phyloP scores from a whole-genome alignment of 2,113 vertebrate species.

The Apistogramma diplotaenia region DNA sequence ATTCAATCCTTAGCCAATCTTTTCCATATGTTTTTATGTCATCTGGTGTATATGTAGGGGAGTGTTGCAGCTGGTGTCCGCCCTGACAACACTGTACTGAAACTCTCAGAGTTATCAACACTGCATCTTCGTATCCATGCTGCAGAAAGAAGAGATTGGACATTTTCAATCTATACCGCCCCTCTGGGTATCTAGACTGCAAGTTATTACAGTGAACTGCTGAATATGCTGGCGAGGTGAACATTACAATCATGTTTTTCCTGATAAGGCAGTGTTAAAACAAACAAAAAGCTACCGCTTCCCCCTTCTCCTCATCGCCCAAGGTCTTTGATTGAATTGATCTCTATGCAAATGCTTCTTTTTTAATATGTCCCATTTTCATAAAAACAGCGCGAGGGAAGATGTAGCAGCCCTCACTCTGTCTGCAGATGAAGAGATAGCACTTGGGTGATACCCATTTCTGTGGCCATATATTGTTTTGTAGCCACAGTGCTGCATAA shows the following conservation, averaged over 20 bases:
- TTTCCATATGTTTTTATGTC: not conserved
- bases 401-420: slow-evolving; percentile 32
- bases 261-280: slow-evolving; percentile 66
- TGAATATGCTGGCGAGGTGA: slow-evolving; percentile 61
- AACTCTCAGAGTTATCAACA: slow-evolving; percentile 38
- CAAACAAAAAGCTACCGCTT: slow-evolving; percentile 50
- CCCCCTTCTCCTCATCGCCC: slow-evolving; percentile 23
- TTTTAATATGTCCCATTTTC: slow-evolving; percentile 71
- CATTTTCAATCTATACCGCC: slow-evolving; percentile 60
- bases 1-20: not conserved
- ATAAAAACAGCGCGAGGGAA: slow-evolving; percentile 47
- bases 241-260: slow-evolving; percentile 70
- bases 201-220: slow-evolving; percentile 68
- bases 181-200: slow-evolving; percentile 52
- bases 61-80: slow-evolving; percentile 39
- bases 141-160: slow-evolving; percentile 58
- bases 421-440: slow-evolving; percentile 63
- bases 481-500: slow-evolving; percentile 53
- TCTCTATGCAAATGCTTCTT: slow-evolving; percentile 68
- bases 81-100: slow-evolving; percentile 30
- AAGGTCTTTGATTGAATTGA: slow-evolving; percentile 67
- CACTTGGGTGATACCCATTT: slow-evolving; percentile 60
- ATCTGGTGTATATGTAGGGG: not conserved
- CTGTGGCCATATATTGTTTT: slow-evolving; percentile 61
- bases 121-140: slow-evolving; percentile 34